Conservation (phyloP, 2,888 invertebrate species). For the Cerastis rubricosa region DNA sequence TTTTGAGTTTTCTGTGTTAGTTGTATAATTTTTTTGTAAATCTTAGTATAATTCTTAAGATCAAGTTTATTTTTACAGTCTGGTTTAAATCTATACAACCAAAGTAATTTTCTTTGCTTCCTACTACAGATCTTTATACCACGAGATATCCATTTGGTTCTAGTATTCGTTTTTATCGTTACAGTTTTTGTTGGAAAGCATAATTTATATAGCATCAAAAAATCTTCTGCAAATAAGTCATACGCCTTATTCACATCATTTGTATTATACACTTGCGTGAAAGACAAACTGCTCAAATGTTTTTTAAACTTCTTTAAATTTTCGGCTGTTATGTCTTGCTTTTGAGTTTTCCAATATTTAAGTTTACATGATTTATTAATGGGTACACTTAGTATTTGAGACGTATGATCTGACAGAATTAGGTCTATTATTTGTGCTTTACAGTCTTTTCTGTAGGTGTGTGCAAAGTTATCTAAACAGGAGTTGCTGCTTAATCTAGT, state of each 20-base stretch:
- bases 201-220: neutral
- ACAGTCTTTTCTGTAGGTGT: neutral
- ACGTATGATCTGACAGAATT: neutral
- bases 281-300: neutral
- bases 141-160: neutral
- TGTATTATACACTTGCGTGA: no score
- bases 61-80: slow-evolving; percentile 6
- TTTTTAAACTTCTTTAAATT: neutral
- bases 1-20: neutral
- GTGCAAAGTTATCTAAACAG: neutral
- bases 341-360: neutral
- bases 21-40: slow-evolving; percentile 2
- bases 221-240: no score
- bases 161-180: neutral
- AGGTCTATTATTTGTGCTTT: slow-evolving; percentile 1
- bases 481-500: neutral
- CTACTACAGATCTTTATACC: slow-evolving; percentile 8
- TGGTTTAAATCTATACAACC: slow-evolving; percentile 17
- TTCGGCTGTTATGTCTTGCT: neutral
- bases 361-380: neutral
- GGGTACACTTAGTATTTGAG: neutral
- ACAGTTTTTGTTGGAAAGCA: slow-evolving; percentile 3
- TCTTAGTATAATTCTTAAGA: slow-evolving; percentile 3
- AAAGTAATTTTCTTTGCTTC: slow-evolving; percentile 15
- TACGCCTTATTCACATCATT: no score